These are phyloP conservation scores for Rhinogobio ventralis DNA, from an alignment of 2,797 vertebrate species.

Conservation along the genomic window DNA sequence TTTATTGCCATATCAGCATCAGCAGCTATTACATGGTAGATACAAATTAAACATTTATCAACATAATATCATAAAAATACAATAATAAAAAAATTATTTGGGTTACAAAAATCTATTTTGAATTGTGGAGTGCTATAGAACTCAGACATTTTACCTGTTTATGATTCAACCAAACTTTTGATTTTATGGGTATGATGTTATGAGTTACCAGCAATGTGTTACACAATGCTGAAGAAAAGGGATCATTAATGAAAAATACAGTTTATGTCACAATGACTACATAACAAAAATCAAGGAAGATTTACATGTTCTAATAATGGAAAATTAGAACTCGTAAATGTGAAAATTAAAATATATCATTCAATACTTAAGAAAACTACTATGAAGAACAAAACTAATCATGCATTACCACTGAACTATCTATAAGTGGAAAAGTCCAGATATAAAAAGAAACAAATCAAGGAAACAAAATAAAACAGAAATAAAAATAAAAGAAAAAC, in stretches of 20 bases:
- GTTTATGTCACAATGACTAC: constrained; percentile 79
- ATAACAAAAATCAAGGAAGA: constrained; percentile 78
- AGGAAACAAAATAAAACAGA: constrained; percentile 63
- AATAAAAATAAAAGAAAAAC: constrained; percentile 26
- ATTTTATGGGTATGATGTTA: constrained; percentile 62
- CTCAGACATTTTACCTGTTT: neutral
- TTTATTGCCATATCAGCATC: too few relatives aligned
- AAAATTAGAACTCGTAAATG: constrained; percentile 80
- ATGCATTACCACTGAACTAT: constrained; percentile 74
- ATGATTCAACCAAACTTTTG: constrained; percentile 12
- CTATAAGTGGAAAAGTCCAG: constrained; percentile 30
- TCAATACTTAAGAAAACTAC: constrained; percentile 73
- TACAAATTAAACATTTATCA: too few relatives aligned
- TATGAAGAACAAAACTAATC: constrained; percentile 69
- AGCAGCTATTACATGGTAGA: too few relatives aligned
- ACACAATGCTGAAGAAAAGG: constrained; percentile 73
- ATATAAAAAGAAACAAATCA: constrained; percentile 55
- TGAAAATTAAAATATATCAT: constrained; percentile 76
- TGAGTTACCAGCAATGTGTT: constrained; percentile 70
- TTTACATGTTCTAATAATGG: constrained; percentile 79
- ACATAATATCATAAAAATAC: too few relatives aligned
- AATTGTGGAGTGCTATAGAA: neutral
- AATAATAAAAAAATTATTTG: too few relatives aligned
- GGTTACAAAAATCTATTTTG: neutral
- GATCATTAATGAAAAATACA: constrained; percentile 75